Base-by-base conservation (phyloP, 2,113 vertebrate species). In the Hippocampus barbouri region DNA sequence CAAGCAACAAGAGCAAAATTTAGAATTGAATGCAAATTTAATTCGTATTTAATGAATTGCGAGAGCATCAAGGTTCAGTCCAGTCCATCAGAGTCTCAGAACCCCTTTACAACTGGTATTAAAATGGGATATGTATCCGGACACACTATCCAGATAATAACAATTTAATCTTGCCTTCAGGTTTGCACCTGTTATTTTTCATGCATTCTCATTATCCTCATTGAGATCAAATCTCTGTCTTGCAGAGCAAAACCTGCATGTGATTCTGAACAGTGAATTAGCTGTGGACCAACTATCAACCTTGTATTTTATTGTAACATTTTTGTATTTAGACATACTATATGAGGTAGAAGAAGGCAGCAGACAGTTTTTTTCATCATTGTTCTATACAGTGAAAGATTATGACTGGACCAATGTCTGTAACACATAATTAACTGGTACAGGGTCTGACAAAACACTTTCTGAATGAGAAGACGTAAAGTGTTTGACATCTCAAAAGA, bases 41-140 rank as follows among this genome's bases (percentile, higher is more conserved):
- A 14, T 45, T 45, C 5, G 38, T 40, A 64, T 40, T 43, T 43
- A 27, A 23, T 56, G 53, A 60, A 34, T 61, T 30, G 15, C 16
- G 20, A 38, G 38, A 23, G 62, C 5, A 21, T 64, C 20, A 30
- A 43, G 62, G 62, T 41, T 41, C 40, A 64, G 34, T 41, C 20
- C 38, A 41, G 61, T n/a, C 20, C 61, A 12, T 9, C 18, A 14
- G 10, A 57, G 34, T 64, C 40, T 23, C 23, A 41, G 40, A 43
- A 43, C 62, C 40, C 38, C 40, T 64, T 64, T 64, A 64, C 62
- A 64, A 64, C 21, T 23, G 62, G 40, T 43, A 43, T 64, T 43
- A 64, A 43, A 64, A 43, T n/a, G 62, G 62, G 21, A 64, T 64
- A 20, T 15, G 40, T 64, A 21, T 64, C 40, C 40, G 38, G 38